A percentile compares a stretch with the other conserved stretches of the same genome.
phyloP scores from a whole-genome alignment of 2,888 invertebrate genomes.

The Leucophenga maculata region DNA sequence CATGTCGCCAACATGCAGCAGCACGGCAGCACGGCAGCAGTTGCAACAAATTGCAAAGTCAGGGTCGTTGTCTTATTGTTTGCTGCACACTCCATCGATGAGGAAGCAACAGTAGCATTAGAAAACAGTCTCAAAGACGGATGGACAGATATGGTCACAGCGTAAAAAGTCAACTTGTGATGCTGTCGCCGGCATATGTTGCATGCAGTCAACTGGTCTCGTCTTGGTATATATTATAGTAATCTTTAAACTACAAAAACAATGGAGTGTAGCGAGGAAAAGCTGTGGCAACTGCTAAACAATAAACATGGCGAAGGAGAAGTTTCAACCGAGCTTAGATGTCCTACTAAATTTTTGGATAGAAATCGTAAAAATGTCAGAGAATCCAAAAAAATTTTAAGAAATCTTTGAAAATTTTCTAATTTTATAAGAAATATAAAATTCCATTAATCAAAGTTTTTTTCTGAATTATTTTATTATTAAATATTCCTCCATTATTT shows the following conservation, averaged over 20 bases:
- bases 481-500: no score
- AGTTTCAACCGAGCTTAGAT: no score
- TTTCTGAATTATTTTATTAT: no score
- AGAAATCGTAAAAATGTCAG: no score
- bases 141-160: slow-evolving; percentile 39
- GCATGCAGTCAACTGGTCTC: background rate
- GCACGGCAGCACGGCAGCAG: slow-evolving; percentile 41
- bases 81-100: slow-evolving; percentile 35
- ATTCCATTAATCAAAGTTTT: no score
- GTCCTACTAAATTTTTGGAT: no score
- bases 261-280: background rate
- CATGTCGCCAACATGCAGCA: slow-evolving; percentile 26
- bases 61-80: slow-evolving; percentile 48
- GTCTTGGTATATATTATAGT: no score
- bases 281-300: background rate
- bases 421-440: no score
- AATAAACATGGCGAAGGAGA: background rate
- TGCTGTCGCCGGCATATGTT: slow-evolving; percentile 8
- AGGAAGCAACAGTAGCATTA: slow-evolving; percentile 31
- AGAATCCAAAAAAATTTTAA: no score
- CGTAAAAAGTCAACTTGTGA: background rate
- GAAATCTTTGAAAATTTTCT: no score
- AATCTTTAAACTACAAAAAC: background rate
- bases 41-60: slow-evolving; percentile 50
- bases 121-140: slow-evolving; percentile 10